Evolutionary conservation across 2,797 vertebrate genomes (phyloP).

Genomic region (Gambelia wislizenii): DNA sequence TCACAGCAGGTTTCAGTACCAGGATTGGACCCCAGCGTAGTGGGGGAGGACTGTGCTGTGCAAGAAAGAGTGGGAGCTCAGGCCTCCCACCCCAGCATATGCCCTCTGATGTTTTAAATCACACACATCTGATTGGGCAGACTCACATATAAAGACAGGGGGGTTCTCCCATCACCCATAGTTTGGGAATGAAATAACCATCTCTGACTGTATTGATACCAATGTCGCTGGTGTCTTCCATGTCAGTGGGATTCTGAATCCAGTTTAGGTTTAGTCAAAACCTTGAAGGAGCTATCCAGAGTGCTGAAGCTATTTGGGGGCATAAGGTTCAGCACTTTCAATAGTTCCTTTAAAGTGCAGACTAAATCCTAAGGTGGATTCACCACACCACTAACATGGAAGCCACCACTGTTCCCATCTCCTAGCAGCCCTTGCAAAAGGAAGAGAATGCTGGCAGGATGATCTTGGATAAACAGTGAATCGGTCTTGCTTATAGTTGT

Average conservation of each 20-base stretch:
- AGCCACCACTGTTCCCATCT: not conserved
- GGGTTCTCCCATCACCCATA: not conserved
- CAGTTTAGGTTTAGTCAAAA: no score
- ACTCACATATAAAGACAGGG: not conserved
- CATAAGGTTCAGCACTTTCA: no score
- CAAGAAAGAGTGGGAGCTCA: not conserved
- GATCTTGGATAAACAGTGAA: not conserved
- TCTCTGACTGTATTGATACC: not conserved
- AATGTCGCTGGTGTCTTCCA: no score
- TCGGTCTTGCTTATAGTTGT: not conserved
- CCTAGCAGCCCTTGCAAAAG: not conserved
- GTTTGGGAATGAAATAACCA: not conserved
- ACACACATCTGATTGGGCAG: not conserved
- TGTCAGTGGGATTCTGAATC: no score
- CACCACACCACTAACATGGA: no score
- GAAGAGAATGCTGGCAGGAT: not conserved
- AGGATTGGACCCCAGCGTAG: not conserved
- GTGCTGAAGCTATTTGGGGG: no score
- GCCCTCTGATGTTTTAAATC: not conserved
- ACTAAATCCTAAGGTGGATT: no score
- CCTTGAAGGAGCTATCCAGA: no score
- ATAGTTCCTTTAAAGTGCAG: no score
- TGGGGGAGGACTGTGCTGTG: no score
- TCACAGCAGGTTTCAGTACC: not conserved
- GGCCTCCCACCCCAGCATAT: not conserved